Conservation (phyloP, 1,140 invertebrate genomes). For the Apis cerana region DNA sequence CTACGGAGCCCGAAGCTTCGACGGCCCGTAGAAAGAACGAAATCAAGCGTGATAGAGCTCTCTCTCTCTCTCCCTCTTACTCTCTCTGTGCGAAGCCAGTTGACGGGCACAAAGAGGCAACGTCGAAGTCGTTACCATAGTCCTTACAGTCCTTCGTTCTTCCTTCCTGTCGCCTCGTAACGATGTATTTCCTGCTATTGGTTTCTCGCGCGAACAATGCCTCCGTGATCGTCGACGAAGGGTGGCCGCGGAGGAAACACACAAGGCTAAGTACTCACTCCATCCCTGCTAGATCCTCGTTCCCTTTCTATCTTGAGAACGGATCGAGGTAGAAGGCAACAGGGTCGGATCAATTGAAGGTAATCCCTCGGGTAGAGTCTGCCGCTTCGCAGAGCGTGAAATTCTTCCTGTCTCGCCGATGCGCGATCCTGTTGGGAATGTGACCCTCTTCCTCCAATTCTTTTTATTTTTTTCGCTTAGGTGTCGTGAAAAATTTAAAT, state of each 20-base stretch:
- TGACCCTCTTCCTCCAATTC: constrained; percentile 38
- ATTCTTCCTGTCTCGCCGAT: constrained; percentile 74
- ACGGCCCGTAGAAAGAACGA: constrained; percentile 44
- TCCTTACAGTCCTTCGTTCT: constrained; percentile 60
- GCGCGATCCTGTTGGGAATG: constrained; percentile 36
- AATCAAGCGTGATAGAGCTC: constrained; percentile 62
- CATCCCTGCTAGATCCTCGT: constrained; percentile 1
- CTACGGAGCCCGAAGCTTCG: constrained; percentile 12
- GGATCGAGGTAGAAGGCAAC: constrained; percentile 65
- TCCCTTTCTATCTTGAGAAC: constrained; percentile 33
- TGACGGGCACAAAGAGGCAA: constrained; percentile 46
- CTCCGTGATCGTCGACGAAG: constrained; percentile 50
- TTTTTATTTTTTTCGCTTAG: background rate
- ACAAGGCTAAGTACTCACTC: constrained; percentile 33
- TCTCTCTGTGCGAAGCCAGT: constrained; percentile 19
- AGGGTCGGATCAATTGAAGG: constrained; percentile 78
- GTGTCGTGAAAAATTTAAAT: no score
- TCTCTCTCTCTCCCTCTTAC: no score
- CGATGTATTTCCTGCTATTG: constrained; percentile 77
- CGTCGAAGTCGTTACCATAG: constrained; percentile 58
- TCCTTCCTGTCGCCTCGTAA: constrained; percentile 71
- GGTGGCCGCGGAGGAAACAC: constrained; percentile 43
- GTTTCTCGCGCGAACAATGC: constrained; percentile 75
- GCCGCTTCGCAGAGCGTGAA: constrained; percentile 76
- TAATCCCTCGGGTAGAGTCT: constrained; percentile 79